Evolutionary conservation across 2,113 vertebrate species (phyloP), one percentile per base, ranked within the genome.

Genomic region (Lethenteron camtschaticum): DNA sequence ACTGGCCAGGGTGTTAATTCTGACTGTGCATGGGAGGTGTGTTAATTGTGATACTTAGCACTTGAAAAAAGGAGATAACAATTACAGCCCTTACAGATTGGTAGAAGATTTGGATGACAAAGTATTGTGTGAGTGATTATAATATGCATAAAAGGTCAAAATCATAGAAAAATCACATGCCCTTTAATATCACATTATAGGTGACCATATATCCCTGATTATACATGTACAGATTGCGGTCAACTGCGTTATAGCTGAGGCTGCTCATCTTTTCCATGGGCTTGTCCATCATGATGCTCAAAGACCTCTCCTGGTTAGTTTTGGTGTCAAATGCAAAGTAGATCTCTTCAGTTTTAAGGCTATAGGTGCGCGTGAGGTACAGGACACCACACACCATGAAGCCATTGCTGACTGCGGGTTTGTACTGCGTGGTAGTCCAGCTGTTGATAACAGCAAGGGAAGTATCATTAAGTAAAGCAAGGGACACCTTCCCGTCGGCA

Each of bases 381-480:
- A 96, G 82, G 75, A 92, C 83, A 4, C 90, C 90, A 70, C 90
- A 95, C 68, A 96, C 75, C 78, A 99, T 87, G 80, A 96, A 99
- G 58, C 87, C 80, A 1, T 86, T 94, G 73, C 88, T 88, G 69
- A 85, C 87, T 1, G 88, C 83, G 66, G 76, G 75, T 71, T 82
- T 85, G 20, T 74, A 81, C n/a, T 76, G 79, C 3, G 60, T 74
- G 1, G 90, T 92, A 74, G 87, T 82, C 90, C 88, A 96, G 63
- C 88, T 90, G 58, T 79, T 80, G 68, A 90, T 79, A 63, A 95
- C 86, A 57, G 81, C 81, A 55, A 99, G 83, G 9, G 86, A 85
- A 72, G 86, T 90, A 2, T 89, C 87, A 73, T 94, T 94, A 75
- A 96, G 82, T 79, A 85, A 87, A 79, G 89, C 90, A 71, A 99